Base-by-base conservation (phyloP, 2,797 vertebrate species). In the Buphagus erythrorhynchus region DNA sequence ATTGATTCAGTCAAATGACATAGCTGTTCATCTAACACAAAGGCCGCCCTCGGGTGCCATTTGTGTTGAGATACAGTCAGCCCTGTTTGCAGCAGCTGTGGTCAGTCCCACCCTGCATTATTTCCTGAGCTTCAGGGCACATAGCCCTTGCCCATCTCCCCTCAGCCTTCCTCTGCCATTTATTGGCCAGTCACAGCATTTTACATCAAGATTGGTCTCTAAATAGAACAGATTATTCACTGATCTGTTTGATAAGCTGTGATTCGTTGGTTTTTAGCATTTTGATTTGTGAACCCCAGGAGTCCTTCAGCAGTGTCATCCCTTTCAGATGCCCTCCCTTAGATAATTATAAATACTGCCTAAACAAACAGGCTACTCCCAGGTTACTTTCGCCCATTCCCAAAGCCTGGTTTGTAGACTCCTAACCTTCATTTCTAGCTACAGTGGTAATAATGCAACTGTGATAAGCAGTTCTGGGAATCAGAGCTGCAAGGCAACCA, bases 271-370 rank as follows among this genome's bases (percentile, higher is more conserved):
- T 33, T 80, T 87, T 83, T 45, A 71, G 1, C 26, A 3, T 80
- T 75, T 40, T 74, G 58, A 46, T 88, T 61, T 81, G 54, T 74
- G 66, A 88, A 72, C 42, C 3, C 8, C 12, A 6, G 3, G 75
- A 69, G 40, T 75, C 54, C 65, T 91, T 88, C 36, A 63, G 72
- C 18, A 25, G 33, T 26, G 18, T 31, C 6, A 9, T 14, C 15
- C 16, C 17, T 33, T 69, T 68, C 63, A 40, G 48, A 21, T 0
- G 1, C 3, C 2, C 6, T 36, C 7, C 6, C 11, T 12, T 42
- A 49, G 66, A 42, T 1, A 43, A 1, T 52, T 62, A 11, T 3
- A 25, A 33, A 24, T 29, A 28, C 42, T 38, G 3, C 40, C 13
- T 57, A 40, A 43, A 16, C 2, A 4, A 40, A 21, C 5, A 1